Evolutionary conservation across 2,797 vertebrate species (phyloP), one percentile per base, ranked within the genome.

Genomic region (Xyrichtys novacula): DNA sequence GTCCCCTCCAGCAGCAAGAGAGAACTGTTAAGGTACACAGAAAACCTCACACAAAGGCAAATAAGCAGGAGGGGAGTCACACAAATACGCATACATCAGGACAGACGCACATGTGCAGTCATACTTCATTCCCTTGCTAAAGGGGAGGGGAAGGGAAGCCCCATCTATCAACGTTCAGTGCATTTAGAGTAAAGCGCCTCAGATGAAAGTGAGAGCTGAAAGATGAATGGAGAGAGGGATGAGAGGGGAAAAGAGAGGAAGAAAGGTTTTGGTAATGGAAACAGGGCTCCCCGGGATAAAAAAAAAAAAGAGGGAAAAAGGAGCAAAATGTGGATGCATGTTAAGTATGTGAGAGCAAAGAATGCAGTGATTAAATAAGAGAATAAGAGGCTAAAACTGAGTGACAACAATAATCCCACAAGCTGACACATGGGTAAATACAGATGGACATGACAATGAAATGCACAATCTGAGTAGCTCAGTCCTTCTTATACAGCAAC

Each of bases 341-440:
- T 72, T 80, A 79, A 86, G 64, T 76, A 58, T 54, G 79, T 58
- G 63, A 59, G 72, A 68, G 71, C 50, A 17, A 57, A 11, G 50
- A 72, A 58, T 19, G 23, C 29, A 70, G 58, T 81, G 74, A 84
- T 81, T 83, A 78, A 84, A 86, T 80, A 82, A 54, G 64, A 72
- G 70, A 85, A 87, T 75, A 78, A 76, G 71, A 80, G 29, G 25
- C 46, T 53, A 65, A 74, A 71, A 81, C 53, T 77, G 85, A 90
- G 78, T 71, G 80, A 83, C 77, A 85, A 61, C 61, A 88, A 80
- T 86, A 85, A 89, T 87, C 86, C 71, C 68, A 54, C 68, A 80
- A 85, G 86, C 81, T 85, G 83, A 84, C 85, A 74, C 69, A 80
- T 77, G 71, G 81, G 84, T 79, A 88, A 88, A 86, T 86, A 88